These are phyloP conservation scores for Eupristina koningsbergeri DNA, from an alignment of 1,140 invertebrate species.

Conservation along the genomic window DNA sequence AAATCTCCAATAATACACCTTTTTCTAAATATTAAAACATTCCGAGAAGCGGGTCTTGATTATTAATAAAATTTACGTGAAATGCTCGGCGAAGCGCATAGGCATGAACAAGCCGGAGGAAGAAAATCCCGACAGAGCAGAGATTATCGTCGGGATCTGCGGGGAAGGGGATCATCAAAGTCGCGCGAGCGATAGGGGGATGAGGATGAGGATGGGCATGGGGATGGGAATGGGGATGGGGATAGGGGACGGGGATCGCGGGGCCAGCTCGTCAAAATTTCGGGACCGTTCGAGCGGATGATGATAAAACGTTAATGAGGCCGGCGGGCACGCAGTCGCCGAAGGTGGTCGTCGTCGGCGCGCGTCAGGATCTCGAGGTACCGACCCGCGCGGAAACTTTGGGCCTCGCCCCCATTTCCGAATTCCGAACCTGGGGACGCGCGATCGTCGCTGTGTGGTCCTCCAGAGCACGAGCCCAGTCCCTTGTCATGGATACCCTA, in stretches of 20 bases:
- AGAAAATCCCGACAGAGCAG: background rate
- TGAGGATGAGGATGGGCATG: background rate
- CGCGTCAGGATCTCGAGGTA: background rate
- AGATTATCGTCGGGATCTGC: conserved; percentile 31
- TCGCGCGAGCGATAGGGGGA: background rate
- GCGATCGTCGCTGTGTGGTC: conserved; percentile 31
- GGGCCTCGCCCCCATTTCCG: background rate
- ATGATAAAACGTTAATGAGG: conserved; percentile 62
- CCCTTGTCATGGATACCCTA: conserved; percentile 46
- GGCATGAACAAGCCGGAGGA: conserved; percentile 8
- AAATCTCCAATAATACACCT: background rate
- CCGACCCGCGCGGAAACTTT: background rate
- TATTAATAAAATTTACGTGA: conserved; percentile 33
- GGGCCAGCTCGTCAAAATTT: conserved; percentile 59
- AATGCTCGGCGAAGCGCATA: conserved; percentile 40
- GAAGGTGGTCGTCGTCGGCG: conserved; percentile 55
- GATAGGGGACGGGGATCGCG: background rate
- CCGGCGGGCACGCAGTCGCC: conserved; percentile 37
- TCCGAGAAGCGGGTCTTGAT: background rate
- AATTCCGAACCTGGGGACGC: background rate
- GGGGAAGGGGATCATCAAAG: background rate
- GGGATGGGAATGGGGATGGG: background rate
- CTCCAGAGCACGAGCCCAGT: conserved; percentile 30
- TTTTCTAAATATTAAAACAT: conserved; percentile 4
- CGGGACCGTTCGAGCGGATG: conserved; percentile 57